Conservation (phyloP, 2,113 vertebrate genomes). For the Psittacus erithacus region DNA sequence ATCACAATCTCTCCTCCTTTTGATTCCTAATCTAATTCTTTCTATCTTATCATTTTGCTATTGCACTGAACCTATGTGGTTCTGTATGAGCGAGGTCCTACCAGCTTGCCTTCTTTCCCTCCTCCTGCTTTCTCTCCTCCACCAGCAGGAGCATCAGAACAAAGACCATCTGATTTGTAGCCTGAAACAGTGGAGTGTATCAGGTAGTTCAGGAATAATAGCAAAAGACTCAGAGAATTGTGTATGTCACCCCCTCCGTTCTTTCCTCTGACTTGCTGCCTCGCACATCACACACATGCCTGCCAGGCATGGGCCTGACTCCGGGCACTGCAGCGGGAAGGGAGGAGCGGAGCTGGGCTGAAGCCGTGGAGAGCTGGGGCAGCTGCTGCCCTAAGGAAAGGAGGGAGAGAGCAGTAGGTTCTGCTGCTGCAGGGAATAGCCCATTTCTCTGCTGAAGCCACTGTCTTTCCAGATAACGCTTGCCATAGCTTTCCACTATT, state of each 20-base stretch:
- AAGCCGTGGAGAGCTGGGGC: neutral
- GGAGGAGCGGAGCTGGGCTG: neutral
- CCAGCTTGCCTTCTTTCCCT: neutral
- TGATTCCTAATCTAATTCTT: neutral
- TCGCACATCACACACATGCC: fast-evolving
- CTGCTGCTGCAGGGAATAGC: neutral
- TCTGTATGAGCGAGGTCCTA: neutral
- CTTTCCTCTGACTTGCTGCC: neutral
- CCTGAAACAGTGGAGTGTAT: neutral
- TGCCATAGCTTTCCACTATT: neutral
- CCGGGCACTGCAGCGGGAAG: neutral
- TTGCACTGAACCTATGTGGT: fast-evolving
- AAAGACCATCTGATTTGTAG: neutral
- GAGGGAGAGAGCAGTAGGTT: neutral
- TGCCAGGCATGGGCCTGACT: neutral
- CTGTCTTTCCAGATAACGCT: neutral
- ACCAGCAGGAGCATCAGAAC: neutral
- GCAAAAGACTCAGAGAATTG: neutral
- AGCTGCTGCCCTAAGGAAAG: neutral
- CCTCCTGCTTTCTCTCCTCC: neutral
- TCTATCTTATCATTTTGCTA: neutral
- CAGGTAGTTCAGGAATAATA: neutral
- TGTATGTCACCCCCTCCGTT: too few relatives aligned
- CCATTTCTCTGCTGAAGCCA: neutral
- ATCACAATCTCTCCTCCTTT: neutral